These are phyloP conservation scores for Oegoconia quadripuncta DNA, from an alignment of 2,888 invertebrate species.

Conservation along the genomic window DNA sequence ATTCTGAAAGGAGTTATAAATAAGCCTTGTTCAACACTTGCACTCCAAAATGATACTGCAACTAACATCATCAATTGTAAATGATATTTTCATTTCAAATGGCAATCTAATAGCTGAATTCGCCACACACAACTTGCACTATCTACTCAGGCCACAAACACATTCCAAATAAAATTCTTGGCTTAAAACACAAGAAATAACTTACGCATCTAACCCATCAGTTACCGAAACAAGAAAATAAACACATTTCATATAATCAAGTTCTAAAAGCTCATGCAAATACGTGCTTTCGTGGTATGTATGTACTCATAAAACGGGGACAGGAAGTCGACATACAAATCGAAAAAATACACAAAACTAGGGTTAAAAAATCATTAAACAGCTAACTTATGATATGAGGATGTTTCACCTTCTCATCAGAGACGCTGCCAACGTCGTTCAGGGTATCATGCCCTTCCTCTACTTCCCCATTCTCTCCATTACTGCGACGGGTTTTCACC, in stretches of 20 bases:
- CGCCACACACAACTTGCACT: too few species aligned
- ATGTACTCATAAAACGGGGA: conserved; percentile 43
- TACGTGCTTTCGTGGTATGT: conserved; percentile 42
- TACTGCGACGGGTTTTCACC: conserved; percentile 79
- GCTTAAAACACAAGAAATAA: too few species aligned
- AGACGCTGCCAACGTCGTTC: conserved; percentile 71
- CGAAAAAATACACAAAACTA: conserved; percentile 42
- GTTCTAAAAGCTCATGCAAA: conserved; percentile 51
- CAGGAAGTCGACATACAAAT: conserved; percentile 52
- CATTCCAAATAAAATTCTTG: background rate
- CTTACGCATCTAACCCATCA: too few species aligned
- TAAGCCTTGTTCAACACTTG: too few species aligned
- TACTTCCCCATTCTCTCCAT: conserved; percentile 74
- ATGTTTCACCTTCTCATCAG: conserved; percentile 72
- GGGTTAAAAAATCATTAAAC: conserved; percentile 34
- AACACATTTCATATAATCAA: background rate
- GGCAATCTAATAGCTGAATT: too few species aligned
- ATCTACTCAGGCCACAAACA: too few species aligned
- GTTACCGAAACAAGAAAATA: background rate
- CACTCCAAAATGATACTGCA: too few species aligned
- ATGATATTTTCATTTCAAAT: too few species aligned
- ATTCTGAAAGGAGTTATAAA: too few species aligned
- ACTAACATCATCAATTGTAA: too few species aligned
- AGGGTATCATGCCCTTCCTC: conserved; percentile 69
- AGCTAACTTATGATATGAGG: conserved; percentile 35